Evolutionary conservation across 1,140 invertebrate species (phyloP).

Genomic region (Drosophila elegans): DNA sequence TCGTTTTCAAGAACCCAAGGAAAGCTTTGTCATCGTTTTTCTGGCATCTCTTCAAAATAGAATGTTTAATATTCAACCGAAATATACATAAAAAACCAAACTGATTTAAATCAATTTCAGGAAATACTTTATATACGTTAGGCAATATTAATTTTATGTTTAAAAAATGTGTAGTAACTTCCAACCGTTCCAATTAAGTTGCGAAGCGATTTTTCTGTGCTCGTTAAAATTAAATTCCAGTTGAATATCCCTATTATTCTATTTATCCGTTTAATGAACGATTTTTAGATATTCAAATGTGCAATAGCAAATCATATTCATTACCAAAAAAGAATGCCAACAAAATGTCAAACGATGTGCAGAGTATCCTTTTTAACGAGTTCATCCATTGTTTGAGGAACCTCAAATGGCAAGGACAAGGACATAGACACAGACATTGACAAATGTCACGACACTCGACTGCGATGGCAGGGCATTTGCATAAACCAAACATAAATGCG

Average conservation of each 20-base stretch:
- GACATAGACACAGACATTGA: conserved; percentile 36
- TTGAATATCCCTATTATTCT: conserved; percentile 1
- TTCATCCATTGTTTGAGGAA: conserved; percentile 37
- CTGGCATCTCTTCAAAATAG: no score
- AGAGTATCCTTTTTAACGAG: conserved; percentile 20
- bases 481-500: conserved; percentile 83
- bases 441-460: conserved; percentile 39
- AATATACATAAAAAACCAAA: not conserved
- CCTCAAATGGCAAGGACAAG: conserved; percentile 36
- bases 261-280: conserved; percentile 5
- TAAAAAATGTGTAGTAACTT: not conserved
- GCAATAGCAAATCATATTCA: conserved; percentile 27
- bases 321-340: conserved; percentile 14
- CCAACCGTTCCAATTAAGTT: not conserved
- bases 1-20: no score
- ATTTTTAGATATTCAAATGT: conserved; percentile 24
- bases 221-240: conserved; percentile 11
- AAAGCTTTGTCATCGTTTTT: no score
- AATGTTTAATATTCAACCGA: no score
- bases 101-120: not conserved
- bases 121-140: not conserved
- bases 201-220: not conserved
- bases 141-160: not conserved
- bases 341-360: conserved; percentile 19
- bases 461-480: conserved; percentile 56